Conservation (phyloP, 2,113 vertebrate genomes). For the Penelope pileata region DNA sequence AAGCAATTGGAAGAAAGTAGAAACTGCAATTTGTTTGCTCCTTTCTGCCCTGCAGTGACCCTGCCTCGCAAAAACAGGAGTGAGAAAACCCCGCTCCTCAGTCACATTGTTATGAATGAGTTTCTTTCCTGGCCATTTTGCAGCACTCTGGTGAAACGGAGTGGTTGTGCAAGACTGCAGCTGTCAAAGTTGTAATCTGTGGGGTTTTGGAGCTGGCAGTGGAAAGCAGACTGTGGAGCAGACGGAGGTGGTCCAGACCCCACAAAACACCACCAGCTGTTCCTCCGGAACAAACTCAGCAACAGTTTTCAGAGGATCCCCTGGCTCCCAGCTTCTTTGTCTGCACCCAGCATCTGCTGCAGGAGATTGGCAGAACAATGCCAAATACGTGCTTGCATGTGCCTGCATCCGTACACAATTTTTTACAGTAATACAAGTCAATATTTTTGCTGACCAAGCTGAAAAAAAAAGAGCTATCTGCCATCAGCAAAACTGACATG, state of each 20-base stretch:
- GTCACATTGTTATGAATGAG: not conserved
- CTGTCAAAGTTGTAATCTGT: conserved; percentile 1
- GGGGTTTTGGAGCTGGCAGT: not conserved
- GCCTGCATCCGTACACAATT: not conserved
- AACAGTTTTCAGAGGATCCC: not conserved
- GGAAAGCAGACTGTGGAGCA: not conserved
- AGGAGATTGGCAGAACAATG: not conserved
- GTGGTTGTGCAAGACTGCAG: conserved; percentile 10
- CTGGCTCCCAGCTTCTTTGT: not conserved
- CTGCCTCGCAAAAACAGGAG: fast-evolving
- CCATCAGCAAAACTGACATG: not conserved
- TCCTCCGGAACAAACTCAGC: not conserved
- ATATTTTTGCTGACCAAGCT: not conserved
- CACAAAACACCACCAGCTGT: conserved; percentile 12
- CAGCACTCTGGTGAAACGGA: not conserved
- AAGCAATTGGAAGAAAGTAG: not conserved
- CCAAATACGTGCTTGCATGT: not conserved
- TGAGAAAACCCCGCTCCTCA: not conserved
- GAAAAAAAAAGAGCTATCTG: not conserved
- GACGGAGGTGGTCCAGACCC: not conserved
- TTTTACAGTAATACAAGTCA: not conserved
- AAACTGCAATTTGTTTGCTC: not conserved
- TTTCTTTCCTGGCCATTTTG: conserved; percentile 19
- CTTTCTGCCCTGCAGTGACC: not conserved
- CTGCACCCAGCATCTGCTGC: not conserved